These are phyloP conservation scores for Sphyrna mokarran DNA, from an alignment of 2,113 vertebrate genomes.

Conservation along the genomic window DNA sequence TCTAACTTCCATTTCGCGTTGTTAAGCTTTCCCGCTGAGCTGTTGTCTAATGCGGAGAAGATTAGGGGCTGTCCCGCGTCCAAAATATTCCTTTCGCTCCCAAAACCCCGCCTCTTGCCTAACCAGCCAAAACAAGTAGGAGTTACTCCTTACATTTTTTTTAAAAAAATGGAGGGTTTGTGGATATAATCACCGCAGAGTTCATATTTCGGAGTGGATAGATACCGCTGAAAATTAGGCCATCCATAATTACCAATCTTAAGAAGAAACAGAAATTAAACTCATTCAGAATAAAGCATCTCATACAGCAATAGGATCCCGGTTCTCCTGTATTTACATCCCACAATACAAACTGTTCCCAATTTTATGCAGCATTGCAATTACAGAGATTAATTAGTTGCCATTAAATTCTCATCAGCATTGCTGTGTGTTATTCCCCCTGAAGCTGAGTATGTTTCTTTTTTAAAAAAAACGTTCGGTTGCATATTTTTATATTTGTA, in stretches of 20 bases:
- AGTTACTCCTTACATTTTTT: background rate
- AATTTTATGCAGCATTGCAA: background rate
- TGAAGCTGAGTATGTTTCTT: background rate
- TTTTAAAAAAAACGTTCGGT: background rate
- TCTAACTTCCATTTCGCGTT: background rate
- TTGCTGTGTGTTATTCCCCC: background rate
- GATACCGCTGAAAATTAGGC: background rate
- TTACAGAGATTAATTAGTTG: constrained; percentile 9
- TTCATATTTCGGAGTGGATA: background rate
- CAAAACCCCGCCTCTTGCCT: background rate
- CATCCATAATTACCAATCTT: background rate
- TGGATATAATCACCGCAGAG: background rate
- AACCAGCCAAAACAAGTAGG: background rate
- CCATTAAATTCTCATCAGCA: constrained; percentile 13
- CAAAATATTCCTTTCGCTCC: background rate
- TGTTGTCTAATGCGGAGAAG: background rate
- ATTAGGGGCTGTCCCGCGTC: background rate
- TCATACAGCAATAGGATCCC: background rate
- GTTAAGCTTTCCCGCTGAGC: background rate
- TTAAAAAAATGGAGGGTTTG: too few relatives aligned
- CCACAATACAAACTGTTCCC: background rate
- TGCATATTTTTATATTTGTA: background rate
- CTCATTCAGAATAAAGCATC: background rate
- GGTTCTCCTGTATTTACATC: background rate
- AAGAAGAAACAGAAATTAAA: constrained; percentile 3